Base-by-base conservation (phyloP, 2,797 vertebrate genomes). In the Takifugu rubripes region DNA sequence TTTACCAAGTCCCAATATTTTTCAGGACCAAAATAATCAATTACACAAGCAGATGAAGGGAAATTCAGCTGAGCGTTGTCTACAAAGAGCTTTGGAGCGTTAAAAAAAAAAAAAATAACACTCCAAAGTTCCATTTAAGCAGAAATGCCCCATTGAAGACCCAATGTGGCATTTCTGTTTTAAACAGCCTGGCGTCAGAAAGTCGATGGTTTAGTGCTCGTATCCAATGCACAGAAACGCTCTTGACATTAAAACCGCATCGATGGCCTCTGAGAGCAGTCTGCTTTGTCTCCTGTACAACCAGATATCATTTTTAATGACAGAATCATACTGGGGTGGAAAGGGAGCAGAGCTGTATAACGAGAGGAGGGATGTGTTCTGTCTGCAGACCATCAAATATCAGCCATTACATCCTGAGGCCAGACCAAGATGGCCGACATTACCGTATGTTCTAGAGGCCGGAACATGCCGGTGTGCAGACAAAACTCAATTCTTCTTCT, bases 131-230 rank as follows among this genome's bases (percentile, higher is more conserved):
- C 36, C 24, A 16, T 14, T 31, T 33, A 5, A 59, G 50, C 15
- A 10, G 56, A 61, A 49, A 54, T 52, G 26, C 15, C 56, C 14
- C 44, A n/a, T 51, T 47, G 11, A 46, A 36, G 17, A 25, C 15
- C 52, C 40, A 17, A 56, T 59, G 43, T 64, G 27, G 29, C 58
- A 36, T 76, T 67, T 65, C 0, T 66, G n/a, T 40, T 25, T 65
- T 45, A 61, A 79, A 64, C 70, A 77, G 61, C 54, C 74, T 70
- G 74, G 74, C 71, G 71, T 77, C 64, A 61, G 9, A 58, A 56
- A 14, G 36, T 33, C 8, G 31, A 33, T 8, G 14, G 26, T 5
- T 57, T 15, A 25, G 3, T 2, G 27, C 16, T 12, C 6, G 6
- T 29, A 2, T 43, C 12, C 43, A 9, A 67, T 51, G 42, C 1